phyloP scores from a whole-genome alignment of 1,140 invertebrate species.

The Cotesia vestalis region DNA sequence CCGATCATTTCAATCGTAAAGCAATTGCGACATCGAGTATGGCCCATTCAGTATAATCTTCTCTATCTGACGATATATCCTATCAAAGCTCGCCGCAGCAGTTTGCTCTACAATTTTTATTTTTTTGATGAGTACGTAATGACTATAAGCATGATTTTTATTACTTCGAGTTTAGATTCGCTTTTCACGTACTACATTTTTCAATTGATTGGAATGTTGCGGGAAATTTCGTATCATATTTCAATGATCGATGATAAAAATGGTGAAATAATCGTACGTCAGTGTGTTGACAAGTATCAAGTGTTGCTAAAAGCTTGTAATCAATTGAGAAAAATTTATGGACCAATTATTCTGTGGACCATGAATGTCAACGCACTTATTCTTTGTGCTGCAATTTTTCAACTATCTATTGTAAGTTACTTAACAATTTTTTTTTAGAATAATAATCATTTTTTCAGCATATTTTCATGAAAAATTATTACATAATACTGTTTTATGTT shows the following conservation, averaged over 20 bases:
- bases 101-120: slow-evolving; percentile 32
- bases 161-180: slow-evolving; percentile 43
- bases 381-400: slow-evolving; percentile 47
- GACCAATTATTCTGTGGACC: slow-evolving; percentile 43
- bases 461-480: background rate
- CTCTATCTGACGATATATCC: slow-evolving; percentile 34
- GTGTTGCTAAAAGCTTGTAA: slow-evolving; percentile 32
- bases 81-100: slow-evolving; percentile 20
- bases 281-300: slow-evolving; percentile 34
- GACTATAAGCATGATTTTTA: slow-evolving; percentile 2
- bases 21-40: slow-evolving; percentile 1
- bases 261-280: slow-evolving; percentile 29
- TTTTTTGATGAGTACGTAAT: slow-evolving; percentile 31
- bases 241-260: slow-evolving; percentile 33
- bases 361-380: slow-evolving; percentile 41
- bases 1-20: slow-evolving; percentile 25
- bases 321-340: slow-evolving; percentile 16
- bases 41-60: slow-evolving; percentile 28
- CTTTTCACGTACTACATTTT: slow-evolving; percentile 46
- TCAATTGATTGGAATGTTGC: slow-evolving; percentile 42
- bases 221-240: slow-evolving; percentile 35
- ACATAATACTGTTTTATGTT: slow-evolving; percentile 39
- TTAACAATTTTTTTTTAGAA: background rate
- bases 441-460: background rate
- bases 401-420: slow-evolving; percentile 41